phyloP scores from a whole-genome alignment of 2,888 invertebrate species.

The Steromphala cineraria region DNA sequence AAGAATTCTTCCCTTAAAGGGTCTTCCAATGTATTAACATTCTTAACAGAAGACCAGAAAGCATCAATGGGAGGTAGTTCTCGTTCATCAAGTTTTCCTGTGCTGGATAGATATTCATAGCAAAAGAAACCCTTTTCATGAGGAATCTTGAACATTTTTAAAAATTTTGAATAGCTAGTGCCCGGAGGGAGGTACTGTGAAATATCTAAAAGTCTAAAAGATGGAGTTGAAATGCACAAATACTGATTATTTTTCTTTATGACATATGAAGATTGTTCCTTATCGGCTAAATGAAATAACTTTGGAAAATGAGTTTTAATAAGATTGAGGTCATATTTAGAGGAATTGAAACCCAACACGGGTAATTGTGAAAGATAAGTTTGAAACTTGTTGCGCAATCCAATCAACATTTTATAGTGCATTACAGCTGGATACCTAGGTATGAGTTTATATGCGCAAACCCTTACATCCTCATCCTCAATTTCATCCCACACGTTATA shows the following conservation, averaged over 20 bases:
- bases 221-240: neutral
- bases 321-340: neutral
- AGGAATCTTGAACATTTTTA: neutral
- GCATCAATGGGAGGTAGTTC: neutral
- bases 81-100: neutral
- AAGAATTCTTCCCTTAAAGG: neutral
- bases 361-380: neutral
- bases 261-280: neutral
- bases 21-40: slow-evolving; percentile 3
- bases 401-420: too few species aligned
- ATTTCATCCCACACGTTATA: neutral
- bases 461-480: neutral
- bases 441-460: neutral
- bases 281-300: neutral
- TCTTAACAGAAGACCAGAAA: neutral
- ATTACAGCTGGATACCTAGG: neutral
- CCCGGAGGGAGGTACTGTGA: neutral
- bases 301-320: neutral
- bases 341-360: neutral
- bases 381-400: neutral
- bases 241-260: neutral
- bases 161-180: neutral
- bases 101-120: neutral
- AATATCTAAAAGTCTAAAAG: neutral
- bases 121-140: neutral